These are phyloP conservation scores for Cichlasoma orientale DNA, from an alignment of 2,797 vertebrate genomes.

Conservation along the genomic window DNA sequence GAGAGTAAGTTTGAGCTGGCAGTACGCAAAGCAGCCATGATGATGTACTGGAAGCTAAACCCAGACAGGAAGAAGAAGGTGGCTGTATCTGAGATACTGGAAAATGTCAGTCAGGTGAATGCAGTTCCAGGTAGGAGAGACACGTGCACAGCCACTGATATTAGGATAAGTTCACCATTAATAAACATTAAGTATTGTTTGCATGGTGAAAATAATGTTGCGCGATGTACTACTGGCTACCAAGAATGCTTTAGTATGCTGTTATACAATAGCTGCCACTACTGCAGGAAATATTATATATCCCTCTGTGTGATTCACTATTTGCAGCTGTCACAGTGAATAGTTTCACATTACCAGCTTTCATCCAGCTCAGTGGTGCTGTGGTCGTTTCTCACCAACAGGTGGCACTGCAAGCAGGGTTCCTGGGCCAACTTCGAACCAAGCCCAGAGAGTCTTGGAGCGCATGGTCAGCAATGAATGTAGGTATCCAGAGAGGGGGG, in stretches of 20 bases:
- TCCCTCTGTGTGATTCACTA: conserved; percentile 33
- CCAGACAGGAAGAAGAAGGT: conserved; percentile 91
- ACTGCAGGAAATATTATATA: conserved; percentile 21
- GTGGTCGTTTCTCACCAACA: conserved; percentile 55
- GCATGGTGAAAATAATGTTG: conserved; percentile 11
- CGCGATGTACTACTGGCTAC: neutral
- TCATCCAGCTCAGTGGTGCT: conserved; percentile 24
- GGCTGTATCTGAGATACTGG: conserved; percentile 89
- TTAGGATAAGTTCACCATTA: neutral
- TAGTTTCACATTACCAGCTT: conserved; percentile 49
- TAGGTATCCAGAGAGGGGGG: conserved; percentile 70
- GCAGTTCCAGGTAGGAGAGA: conserved; percentile 65
- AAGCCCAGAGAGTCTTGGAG: conserved; percentile 91
- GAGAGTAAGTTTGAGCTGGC: conserved; percentile 93
- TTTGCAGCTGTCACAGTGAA: conserved; percentile 56
- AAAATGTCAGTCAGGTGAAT: conserved; percentile 90
- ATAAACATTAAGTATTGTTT: neutral
- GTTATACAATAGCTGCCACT: neutral
- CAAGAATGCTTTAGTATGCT: neutral
- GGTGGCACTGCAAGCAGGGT: conserved; percentile 73
- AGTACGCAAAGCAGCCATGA: conserved; percentile 92
- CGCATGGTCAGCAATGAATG: conserved; percentile 89
- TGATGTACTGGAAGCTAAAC: conserved; percentile 98
- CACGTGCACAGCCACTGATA: neutral
- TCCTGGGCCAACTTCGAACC: conserved; percentile 80